These are phyloP conservation scores for Coendou prehensilis DNA, from an alignment of 2,797 vertebrate genomes.

Conservation along the genomic window DNA sequence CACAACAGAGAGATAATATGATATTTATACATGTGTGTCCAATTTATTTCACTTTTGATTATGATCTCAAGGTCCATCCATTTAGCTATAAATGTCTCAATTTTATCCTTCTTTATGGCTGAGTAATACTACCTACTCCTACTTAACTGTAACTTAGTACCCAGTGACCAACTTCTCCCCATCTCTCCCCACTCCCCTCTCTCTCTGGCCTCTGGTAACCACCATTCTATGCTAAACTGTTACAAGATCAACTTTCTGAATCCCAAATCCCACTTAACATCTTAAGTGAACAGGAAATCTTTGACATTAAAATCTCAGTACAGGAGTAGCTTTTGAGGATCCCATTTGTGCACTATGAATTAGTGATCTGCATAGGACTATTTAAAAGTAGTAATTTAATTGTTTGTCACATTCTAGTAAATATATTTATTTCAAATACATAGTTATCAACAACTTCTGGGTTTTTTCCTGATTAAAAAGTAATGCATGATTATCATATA, in stretches of 20 bases:
- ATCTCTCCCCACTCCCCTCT: not conserved
- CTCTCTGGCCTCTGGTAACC: not conserved
- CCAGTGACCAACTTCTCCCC: too few species aligned
- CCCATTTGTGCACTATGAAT: not conserved
- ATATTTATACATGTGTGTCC: not conserved
- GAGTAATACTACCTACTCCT: not conserved
- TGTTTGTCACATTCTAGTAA: slow-evolving; percentile 1
- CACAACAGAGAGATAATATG: not conserved
- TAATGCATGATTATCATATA: not conserved
- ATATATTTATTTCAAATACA: not conserved
- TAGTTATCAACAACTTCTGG: not conserved
- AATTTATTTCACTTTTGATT: not conserved
- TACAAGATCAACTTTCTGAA: not conserved
- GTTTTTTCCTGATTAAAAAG: not conserved
- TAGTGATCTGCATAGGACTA: not conserved
- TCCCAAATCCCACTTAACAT: not conserved
- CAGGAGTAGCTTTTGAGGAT: not conserved
- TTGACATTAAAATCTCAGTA: not conserved
- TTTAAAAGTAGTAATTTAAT: not conserved
- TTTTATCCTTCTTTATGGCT: not conserved
- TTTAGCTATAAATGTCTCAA: not conserved
- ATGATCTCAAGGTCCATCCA: not conserved
- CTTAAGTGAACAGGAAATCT: not conserved
- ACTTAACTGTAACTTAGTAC: not conserved
- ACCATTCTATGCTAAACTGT: not conserved